Percentiles rank a stretch among this genome's conserved stretches.
Conservation (phyloP, 2,888 invertebrate species). For the Melanargia galathea region DNA sequence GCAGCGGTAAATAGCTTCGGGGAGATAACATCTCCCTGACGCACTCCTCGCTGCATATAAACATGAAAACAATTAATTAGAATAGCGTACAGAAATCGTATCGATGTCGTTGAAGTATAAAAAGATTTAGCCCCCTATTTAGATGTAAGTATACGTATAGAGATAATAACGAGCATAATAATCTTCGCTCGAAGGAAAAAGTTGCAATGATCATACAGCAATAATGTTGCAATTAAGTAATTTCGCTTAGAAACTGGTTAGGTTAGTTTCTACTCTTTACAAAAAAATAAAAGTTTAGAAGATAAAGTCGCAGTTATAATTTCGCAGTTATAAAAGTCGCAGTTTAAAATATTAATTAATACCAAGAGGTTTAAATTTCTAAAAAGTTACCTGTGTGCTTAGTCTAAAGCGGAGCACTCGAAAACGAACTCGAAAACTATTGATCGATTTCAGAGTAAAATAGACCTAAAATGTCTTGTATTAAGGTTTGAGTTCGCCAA, state of each 20-base stretch:
- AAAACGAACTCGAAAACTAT: too few species aligned
- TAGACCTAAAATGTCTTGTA: too few species aligned
- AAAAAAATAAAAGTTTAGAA: neutral
- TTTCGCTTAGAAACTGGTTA: conserved; percentile 6
- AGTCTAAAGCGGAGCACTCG: too few species aligned
- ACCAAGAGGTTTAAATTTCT: too few species aligned
- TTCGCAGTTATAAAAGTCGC: neutral
- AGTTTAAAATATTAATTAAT: neutral
- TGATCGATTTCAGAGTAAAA: too few species aligned
- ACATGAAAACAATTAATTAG: neutral
- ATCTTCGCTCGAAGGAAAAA: conserved; percentile 23
- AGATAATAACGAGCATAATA: conserved; percentile 14
- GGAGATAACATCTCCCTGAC: too few species aligned
- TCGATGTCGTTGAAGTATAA: conserved; percentile 8
- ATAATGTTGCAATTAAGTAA: conserved; percentile 23
- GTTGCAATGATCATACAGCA: conserved; percentile 20
- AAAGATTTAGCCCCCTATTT: neutral
- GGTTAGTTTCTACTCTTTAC: neutral
- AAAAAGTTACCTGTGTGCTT: too few species aligned
- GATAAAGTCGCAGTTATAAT: neutral
- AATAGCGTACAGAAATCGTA: neutral
- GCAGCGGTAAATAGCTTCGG: too few species aligned
- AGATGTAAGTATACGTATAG: conserved; percentile 6
- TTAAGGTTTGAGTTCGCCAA: too few species aligned
- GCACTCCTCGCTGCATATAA: too few species aligned